These are phyloP conservation scores for Elysia chlorotica DNA, from an alignment of 1,140 invertebrate genomes.

Conservation along the genomic window DNA sequence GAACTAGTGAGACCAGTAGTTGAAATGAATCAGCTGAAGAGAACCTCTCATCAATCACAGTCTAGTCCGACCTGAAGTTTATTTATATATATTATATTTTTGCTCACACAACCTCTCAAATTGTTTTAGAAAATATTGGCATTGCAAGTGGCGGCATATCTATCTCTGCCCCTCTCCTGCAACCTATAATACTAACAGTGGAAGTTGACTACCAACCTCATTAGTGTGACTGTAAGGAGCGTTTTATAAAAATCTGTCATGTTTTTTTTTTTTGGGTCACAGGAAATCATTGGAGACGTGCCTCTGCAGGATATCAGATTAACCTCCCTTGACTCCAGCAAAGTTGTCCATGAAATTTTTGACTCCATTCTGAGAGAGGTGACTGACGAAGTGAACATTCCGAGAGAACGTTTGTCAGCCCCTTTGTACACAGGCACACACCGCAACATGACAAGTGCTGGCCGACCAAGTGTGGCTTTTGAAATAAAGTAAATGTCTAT, in stretches of 20 bases:
- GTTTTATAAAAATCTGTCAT: not conserved
- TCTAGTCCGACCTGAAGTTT: too few species aligned
- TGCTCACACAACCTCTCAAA: too few species aligned
- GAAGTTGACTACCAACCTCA: not conserved
- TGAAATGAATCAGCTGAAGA: not conserved
- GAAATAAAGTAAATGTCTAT: constrained; percentile 55
- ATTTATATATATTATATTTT: too few species aligned
- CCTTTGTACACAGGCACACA: constrained; percentile 56
- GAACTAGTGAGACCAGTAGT: not conserved
- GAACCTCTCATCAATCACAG: not conserved
- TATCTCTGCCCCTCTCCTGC: too few species aligned
- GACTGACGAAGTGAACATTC: constrained; percentile 59
- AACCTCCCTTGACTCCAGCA: constrained; percentile 25
- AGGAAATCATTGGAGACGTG: constrained; percentile 48
- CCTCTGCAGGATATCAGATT: constrained; percentile 42
- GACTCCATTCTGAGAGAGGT: constrained; percentile 58
- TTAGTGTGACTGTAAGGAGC: not conserved
- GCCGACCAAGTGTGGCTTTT: constrained; percentile 61
- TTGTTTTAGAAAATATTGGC: too few species aligned
- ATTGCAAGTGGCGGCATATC: too few species aligned
- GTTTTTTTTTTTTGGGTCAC: not conserved
- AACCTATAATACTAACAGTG: not conserved
- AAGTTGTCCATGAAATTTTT: constrained; percentile 58
- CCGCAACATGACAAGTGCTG: constrained; percentile 51
- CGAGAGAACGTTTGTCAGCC: constrained; percentile 32